phyloP scores from a whole-genome alignment of 2,113 vertebrate species.

The Poeciliopsis occidentalis region DNA sequence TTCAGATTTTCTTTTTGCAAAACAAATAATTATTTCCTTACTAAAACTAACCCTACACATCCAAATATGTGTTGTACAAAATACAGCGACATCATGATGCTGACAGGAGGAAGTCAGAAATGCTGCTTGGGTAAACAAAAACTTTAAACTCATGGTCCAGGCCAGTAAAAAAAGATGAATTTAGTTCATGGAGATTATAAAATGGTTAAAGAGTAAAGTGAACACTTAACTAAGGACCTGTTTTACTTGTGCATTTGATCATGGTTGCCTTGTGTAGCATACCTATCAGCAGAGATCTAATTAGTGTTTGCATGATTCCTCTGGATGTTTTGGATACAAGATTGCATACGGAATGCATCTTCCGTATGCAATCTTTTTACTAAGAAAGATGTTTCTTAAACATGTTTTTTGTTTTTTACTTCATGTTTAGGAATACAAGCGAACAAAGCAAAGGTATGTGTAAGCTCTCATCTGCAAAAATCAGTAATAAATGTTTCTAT shows the following conservation, averaged over 20 bases:
- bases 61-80: no score
- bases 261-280: not conserved
- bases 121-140: not conserved
- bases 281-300: rapidly evolving
- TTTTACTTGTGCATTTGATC: no score
- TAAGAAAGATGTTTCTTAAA: not conserved
- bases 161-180: no score
- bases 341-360: not conserved
- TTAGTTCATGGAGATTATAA: no score
- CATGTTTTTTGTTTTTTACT: constrained; percentile 8
- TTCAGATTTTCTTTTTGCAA: not conserved
- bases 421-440: constrained; percentile 67
- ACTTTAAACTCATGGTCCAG: no score
- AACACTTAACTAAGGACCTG: no score
- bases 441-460: constrained; percentile 64
- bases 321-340: rapidly evolving
- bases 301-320: not conserved
- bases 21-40: not conserved
- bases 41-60: no score
- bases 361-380: not conserved
- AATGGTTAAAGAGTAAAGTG: no score
- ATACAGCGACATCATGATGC: no score
- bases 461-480: not conserved
- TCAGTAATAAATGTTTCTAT: not conserved
- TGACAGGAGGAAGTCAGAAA: not conserved